These are phyloP conservation scores for Saccostrea cuccullata DNA, from an alignment of 1,140 invertebrate species.

Conservation along the genomic window DNA sequence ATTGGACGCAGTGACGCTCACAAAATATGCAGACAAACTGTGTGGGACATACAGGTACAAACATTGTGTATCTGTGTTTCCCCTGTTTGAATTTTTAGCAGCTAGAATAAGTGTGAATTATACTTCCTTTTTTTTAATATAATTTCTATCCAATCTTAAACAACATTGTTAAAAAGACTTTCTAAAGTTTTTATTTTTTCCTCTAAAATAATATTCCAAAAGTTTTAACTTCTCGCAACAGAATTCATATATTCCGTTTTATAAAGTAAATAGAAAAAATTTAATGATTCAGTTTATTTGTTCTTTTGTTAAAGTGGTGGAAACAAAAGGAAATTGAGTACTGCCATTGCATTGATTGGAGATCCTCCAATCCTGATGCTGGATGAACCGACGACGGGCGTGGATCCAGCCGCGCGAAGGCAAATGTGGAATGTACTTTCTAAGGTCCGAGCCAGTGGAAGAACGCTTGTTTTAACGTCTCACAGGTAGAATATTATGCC, in stretches of 20 bases:
- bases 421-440: constrained; percentile 77
- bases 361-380: constrained; percentile 85
- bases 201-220: too few species aligned
- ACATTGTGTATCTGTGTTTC: too few species aligned
- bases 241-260: too few species aligned
- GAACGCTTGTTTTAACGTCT: constrained; percentile 72
- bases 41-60: constrained; percentile 79
- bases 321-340: constrained; percentile 80
- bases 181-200: too few species aligned
- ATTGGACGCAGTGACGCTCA: constrained; percentile 71
- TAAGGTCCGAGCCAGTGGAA: constrained; percentile 63
- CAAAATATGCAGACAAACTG: constrained; percentile 72
- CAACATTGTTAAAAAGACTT: too few species aligned
- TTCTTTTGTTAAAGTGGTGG: constrained; percentile 80
- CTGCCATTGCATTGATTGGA: constrained; percentile 81
- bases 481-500: constrained; percentile 63
- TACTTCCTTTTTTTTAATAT: too few species aligned
- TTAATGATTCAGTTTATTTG: neutral
- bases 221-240: too few species aligned
- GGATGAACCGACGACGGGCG: constrained; percentile 79
- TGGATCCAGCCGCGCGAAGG: constrained; percentile 78
- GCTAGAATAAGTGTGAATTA: too few species aligned
- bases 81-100: too few species aligned
- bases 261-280: too few species aligned
- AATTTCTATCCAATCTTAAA: too few species aligned